Conservation (phyloP, 2,888 invertebrate genomes). For the Zygogramma bicolorata region DNA sequence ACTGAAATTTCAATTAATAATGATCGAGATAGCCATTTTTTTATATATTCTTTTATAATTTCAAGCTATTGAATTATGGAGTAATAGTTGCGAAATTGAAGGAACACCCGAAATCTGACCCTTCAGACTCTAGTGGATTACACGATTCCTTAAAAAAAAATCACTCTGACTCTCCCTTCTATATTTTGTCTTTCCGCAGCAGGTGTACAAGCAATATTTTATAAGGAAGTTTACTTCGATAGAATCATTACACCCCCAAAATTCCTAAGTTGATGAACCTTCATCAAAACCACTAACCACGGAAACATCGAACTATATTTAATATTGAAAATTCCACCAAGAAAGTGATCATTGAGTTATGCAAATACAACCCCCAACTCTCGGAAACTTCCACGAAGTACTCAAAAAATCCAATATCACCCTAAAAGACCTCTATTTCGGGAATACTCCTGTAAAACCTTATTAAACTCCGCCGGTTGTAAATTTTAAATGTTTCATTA, state of each 20-base stretch:
- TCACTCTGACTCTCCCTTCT: no score
- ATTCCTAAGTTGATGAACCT: neutral
- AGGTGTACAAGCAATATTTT: neutral
- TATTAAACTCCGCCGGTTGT: constrained; percentile 48
- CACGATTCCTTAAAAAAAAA: no score
- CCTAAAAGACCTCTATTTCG: constrained; percentile 33
- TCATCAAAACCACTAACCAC: neutral
- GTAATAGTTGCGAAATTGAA: no score
- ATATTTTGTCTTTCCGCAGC: neutral
- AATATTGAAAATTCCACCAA: neutral
- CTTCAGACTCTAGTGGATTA: no score
- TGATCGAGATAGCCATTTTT: no score
- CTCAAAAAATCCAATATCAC: constrained; percentile 33
- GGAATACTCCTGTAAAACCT: constrained; percentile 40
- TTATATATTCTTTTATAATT: no score
- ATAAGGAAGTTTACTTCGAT: neutral
- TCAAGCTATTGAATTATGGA: no score
- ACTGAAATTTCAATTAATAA: no score
- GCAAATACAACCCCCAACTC: constrained; percentile 5
- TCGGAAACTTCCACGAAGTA: neutral
- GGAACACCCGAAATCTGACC: no score
- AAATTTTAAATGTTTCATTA: constrained; percentile 50
- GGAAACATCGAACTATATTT: neutral
- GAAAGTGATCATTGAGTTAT: neutral
- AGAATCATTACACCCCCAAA: no score